These are phyloP conservation scores for Chaenodraco wilsoni DNA, from an alignment of 2,797 vertebrate genomes.

Conservation along the genomic window DNA sequence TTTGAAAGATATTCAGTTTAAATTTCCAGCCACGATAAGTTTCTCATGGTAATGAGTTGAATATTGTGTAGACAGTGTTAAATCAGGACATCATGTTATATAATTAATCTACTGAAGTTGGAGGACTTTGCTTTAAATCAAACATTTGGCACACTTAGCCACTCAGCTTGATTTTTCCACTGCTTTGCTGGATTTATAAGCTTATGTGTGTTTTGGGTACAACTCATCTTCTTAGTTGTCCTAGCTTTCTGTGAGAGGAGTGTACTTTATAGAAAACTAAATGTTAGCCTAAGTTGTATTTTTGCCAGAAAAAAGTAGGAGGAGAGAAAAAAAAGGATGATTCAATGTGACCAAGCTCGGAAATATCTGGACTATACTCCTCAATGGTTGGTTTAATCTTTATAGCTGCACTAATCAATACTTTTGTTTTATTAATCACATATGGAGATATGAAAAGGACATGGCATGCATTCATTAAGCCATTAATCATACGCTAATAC, in stretches of 20 bases:
- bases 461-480: not conserved
- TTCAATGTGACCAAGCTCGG: not conserved
- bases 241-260: slow-evolving; percentile 8
- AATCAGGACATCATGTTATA: slow-evolving; percentile 13
- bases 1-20: slow-evolving; percentile 9
- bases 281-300: not conserved
- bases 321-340: not conserved
- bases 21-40: not conserved
- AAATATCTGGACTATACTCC: not conserved
- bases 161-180: slow-evolving; percentile 16
- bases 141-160: slow-evolving; percentile 36
- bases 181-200: slow-evolving; percentile 12
- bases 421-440: not conserved
- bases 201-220: slow-evolving; percentile 25
- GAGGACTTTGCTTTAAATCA: slow-evolving; percentile 40
- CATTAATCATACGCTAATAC: slow-evolving; percentile 10
- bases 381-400: not conserved
- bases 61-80: slow-evolving; percentile 16
- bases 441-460: not conserved
- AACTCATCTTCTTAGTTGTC: slow-evolving; percentile 6
- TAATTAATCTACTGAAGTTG: slow-evolving; percentile 26
- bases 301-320: not conserved
- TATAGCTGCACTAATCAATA: not conserved
- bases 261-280: slow-evolving; percentile 4
- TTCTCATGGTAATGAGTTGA: slow-evolving; percentile 17